Base-by-base conservation (phyloP, 2,888 invertebrate species). In the Drosophila sordidula region DNA sequence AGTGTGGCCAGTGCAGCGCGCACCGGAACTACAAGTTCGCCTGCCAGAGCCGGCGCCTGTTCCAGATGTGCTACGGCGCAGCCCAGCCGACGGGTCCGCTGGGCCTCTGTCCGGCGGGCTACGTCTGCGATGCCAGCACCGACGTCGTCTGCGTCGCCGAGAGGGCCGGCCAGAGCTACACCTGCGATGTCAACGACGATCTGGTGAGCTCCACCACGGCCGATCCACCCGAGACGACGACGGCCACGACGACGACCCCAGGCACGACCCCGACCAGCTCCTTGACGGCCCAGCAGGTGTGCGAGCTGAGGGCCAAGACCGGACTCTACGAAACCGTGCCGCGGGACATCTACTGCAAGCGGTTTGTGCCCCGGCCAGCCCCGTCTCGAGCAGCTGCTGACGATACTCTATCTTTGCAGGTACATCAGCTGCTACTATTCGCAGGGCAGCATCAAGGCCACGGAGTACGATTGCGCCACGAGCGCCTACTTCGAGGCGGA, bases 11-110 rank as follows among this genome's bases (percentile, higher is more conserved):
- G 6, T 91, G 91, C n/a, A 87, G 87, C 44, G 91, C 91, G 2
- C 89, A 90, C n/a, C 68, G 74, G 0, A 90, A 91, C 67, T 75
- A 87, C 45, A 68, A 90, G 22, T 91, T 91, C 36, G 87, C 91
- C 34, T 91, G 91, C 63, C 80, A 69, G 9, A 90, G 91, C 51
- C 87, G 90, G 0, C 61, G 74, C 3, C 82, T 80, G 26, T 91
- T 91, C 12, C 90, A 85, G 39, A 89, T 91, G 90, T 91, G 91
- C 67, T 90, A 91, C 16, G 91, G 91, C 8, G 89, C 90, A 22
- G 50, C 69, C 0, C 80, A 74, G 12, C 87, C 91, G 6, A 78
- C 70, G 4, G 90, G 91, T 11, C 55, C 77, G 29, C 59, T 81
- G 18, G 91, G 90, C 16, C 71, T 73, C 32, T 91, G 91, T 38